These are phyloP conservation scores for Sminthopsis crassicaudata DNA, from an alignment of 2,113 vertebrate genomes.

Conservation along the genomic window DNA sequence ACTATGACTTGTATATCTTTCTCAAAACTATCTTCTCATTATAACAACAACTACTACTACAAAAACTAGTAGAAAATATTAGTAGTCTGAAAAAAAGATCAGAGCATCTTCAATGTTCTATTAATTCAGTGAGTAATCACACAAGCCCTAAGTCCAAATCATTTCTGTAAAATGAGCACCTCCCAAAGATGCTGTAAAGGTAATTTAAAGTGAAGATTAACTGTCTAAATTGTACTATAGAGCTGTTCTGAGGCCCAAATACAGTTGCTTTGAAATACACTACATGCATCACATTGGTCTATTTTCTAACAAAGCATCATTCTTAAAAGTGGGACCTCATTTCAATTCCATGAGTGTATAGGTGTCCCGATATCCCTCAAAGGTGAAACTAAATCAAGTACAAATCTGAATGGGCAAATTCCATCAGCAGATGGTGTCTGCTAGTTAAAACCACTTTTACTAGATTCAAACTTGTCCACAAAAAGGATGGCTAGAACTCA, in stretches of 20 bases:
- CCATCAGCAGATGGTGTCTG: background rate
- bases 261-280: background rate
- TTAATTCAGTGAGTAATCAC: background rate
- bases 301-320: background rate
- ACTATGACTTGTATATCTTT: background rate
- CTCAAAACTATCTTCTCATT: background rate
- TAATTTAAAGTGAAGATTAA: background rate
- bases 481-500: background rate
- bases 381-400: background rate
- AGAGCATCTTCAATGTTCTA: background rate
- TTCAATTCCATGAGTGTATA: background rate
- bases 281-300: background rate
- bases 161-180: conserved; percentile 1
- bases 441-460: background rate
- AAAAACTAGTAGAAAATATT: background rate
- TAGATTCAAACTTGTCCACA: background rate
- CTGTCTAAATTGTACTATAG: background rate
- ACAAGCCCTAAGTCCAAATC: background rate
- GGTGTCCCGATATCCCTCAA: background rate
- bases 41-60: background rate
- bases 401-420: background rate
- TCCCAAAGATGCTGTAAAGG: background rate
- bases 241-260: background rate
- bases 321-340: background rate
- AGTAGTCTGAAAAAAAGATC: background rate